A percentile compares a stretch with the other conserved stretches of the same genome.
Evolutionary conservation across 2,113 vertebrate genomes (phyloP).

Genomic region (Dendrocopos noguchii): DNA sequence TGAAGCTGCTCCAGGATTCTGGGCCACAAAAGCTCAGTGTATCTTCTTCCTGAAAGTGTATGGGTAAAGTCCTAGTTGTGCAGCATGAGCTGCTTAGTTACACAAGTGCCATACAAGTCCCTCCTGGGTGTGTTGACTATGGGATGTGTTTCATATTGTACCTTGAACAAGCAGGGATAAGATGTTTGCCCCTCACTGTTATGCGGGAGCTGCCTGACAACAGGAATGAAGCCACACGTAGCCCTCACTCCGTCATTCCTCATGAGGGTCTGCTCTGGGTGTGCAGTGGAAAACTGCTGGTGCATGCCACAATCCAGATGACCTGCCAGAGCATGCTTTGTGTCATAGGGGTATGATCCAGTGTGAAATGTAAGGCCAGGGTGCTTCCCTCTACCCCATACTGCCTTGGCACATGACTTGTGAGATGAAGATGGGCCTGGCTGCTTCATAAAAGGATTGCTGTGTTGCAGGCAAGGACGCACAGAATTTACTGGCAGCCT

Average conservation of each 20-base stretch:
- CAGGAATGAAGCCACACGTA: neutral
- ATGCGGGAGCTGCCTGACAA: neutral
- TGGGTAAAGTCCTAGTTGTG: neutral
- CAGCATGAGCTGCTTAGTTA: neutral
- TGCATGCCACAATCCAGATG: neutral
- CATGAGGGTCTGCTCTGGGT: neutral
- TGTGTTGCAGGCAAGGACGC: neutral
- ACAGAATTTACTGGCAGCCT: neutral
- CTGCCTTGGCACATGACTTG: neutral
- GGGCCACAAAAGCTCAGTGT: neutral
- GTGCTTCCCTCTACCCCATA: neutral
- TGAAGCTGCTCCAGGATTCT: neutral
- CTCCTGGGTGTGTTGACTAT: neutral
- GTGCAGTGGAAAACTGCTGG: neutral
- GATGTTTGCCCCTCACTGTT: neutral
- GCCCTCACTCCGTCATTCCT: neutral
- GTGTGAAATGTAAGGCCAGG: neutral
- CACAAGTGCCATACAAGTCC: neutral
- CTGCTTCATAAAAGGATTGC: neutral
- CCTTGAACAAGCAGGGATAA: rapidly evolving
- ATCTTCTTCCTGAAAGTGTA: neutral
- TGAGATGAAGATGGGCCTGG: neutral
- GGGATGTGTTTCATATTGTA: neutral
- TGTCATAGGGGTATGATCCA: neutral
- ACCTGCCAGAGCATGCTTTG: neutral